Evolutionary conservation across 2,888 invertebrate genomes (phyloP), one percentile per base, ranked within the genome.

Genomic region (Podotricha telesiphe): DNA sequence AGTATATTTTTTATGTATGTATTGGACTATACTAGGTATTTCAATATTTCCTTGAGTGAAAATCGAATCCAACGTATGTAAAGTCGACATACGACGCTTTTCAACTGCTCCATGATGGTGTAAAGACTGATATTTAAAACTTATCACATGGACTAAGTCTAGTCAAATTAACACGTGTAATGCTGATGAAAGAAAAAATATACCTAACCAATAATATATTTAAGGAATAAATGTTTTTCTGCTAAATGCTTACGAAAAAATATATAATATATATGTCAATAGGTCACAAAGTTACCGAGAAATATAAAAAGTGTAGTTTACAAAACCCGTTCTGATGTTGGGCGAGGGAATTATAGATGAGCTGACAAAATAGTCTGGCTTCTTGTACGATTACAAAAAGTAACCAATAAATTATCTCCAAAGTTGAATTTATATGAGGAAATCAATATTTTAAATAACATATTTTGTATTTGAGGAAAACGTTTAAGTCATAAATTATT

Each of bases 331-430:
- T 62, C 48, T 4, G 1, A n/a, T 2, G 34, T 19, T 48, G 19
- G 19, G 8, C 19, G 45, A 47, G 20, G 48, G 19, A 50, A 62
- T 62, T 62, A 50, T 37, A 48, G 34, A 48, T 62, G 62, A 62
- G 48, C 62, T 62, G 48, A 62, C 48, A 59, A 42, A 28, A 34
- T 28, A 34, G 48, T 48, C 62, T 62, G 37, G 37, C 17, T 62
- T 62, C 34, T 62, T 48, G 19, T 34, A 62, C 13, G 19, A 19
- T 13, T 61, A 42, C 13, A 47, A 61, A 47, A 37, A 47, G n/a
- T 51, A 17, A 37, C 17, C 42, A 59, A 66, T 47, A 42, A 37
- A 19, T 37, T 34, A 48, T 37, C 4, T 48, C 37, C 8, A 62
- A 17, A 34, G 7, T 37, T 48, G 51, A n/a, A 13, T 58, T 20